Base-by-base conservation (phyloP, 2,888 invertebrate genomes). In the Lochmaea capreae region DNA sequence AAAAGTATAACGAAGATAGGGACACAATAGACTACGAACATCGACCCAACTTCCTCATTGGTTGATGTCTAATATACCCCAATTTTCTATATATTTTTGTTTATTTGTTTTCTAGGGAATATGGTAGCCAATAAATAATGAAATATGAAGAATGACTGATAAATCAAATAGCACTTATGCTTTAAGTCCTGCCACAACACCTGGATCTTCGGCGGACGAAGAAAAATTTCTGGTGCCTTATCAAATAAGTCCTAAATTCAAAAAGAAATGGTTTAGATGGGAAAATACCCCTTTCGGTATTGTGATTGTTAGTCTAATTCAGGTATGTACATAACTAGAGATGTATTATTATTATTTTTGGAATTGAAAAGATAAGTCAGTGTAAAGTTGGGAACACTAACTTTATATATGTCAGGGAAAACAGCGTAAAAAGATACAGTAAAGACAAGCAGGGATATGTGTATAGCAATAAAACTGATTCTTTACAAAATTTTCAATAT, bases 221-320 rank as follows among this genome's bases (percentile, higher is more conserved):
- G 81, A 83, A 57, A 79, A 80, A 67, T 83, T 77, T 79, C 76
- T 84, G 71, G 83, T 83, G 75, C 78, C 77, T 57, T 80, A 75
- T 71, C 71, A 66, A 62, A 68, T 69, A 67, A 76, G 65, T 69
- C 68, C 75, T 26, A 75, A 76, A 71, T 70, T 73, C 58, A 77
- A 74, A 69, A 77, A 74, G 57, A 76, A 77, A 63, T 78, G 79
- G 79, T 71, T 70, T 62, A 68, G 77, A 49, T 79, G 80, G 57
- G 77, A 81, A 63, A 82, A 83, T 72, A 79, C 84, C 11, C 87
- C 87, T 6, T 81, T 83, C 69, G 84, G 84, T 52, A 83, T 86
- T 66, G 61, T 85, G 59, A 77, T 77, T 59, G 82, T 83, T 49
- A 86, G 86, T 78, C 63, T 85, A 69, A 73, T 86, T 72, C 84